These are phyloP conservation scores for Mormyrops boulengeri DNA, from an alignment of 2,797 vertebrate species.

Conservation along the genomic window DNA sequence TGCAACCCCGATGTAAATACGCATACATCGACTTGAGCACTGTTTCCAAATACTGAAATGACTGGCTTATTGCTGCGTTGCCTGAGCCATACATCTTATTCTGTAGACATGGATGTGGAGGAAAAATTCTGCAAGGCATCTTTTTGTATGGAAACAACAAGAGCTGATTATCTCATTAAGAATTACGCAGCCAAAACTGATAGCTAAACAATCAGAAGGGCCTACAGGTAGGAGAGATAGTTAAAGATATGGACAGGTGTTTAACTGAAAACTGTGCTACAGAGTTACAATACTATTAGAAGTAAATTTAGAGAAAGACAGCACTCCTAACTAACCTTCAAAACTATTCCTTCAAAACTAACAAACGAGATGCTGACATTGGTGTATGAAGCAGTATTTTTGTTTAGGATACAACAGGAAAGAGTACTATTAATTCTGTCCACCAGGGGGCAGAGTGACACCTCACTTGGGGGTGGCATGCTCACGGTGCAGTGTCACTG, in stretches of 20 bases:
- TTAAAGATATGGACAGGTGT: not conserved
- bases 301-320: not conserved
- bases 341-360: too few species aligned
- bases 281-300: not conserved
- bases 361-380: not conserved
- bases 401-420: not conserved
- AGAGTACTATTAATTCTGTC: not conserved
- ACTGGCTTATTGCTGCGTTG: not conserved
- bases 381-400: not conserved
- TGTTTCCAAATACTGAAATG: not conserved
- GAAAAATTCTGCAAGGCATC: not conserved
- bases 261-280: not conserved
- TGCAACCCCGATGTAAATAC: not conserved
- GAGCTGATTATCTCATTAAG: not conserved
- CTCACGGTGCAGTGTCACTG: not conserved
- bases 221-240: not conserved
- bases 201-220: not conserved
- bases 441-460: slow-evolving; percentile 8
- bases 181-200: not conserved
- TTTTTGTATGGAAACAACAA: not conserved
- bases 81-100: not conserved
- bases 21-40: not conserved
- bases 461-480: not conserved
- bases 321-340: not conserved
- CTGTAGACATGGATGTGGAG: not conserved